Evolutionary conservation across 2,888 invertebrate species (phyloP), one percentile per base, ranked within the genome.

Genomic region (Dryobotodes eremita): DNA sequence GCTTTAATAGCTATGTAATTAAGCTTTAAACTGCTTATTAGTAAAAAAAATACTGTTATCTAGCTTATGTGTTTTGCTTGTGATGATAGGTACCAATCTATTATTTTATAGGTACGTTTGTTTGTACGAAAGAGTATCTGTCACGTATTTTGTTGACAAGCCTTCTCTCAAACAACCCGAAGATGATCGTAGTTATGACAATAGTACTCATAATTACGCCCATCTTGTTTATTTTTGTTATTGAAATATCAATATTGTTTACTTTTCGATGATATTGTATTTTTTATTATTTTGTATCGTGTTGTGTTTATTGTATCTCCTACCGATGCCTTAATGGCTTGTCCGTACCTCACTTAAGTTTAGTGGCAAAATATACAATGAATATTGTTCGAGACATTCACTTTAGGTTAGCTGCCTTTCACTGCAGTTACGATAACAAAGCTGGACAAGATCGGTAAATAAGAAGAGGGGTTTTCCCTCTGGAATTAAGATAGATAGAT

Each of bases 111-210:
- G 10, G 13, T 31, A 31, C 17, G 15, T 70, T 64, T 36, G 2
- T 26, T 66, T 31, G 13, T 62, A n/a, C n/a, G n/a, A n/a, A 23
- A 68, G 15, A 26, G 26, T 11, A 64, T 26, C 36, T 55, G 53
- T 36, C 42, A 17, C 36, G 17, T 64, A 68, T 36, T 64, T 59
- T 76, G 46, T 81, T 80, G 46, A 68, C 20, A 80, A 55, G 31
- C 15, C 57, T 50, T 57, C 15, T 72, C 53, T 55, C 59, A 62
- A 65, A 75, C 23, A 36, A 65, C 10, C 23, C n/a, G 31, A 26
- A 53, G 23, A n/a, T 31, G 31, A 48, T 42, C 62, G 17, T 11
- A 48, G 17, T 31, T 48, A 11, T 48, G 26, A 71, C 26, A 61
- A 59, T 11, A n/a, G 2, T 42, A 15, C 26, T 71, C 42, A 69